Percentiles rank a stretch among this genome's conserved stretches.
phyloP scores from a whole-genome alignment of 2,797 vertebrate species.

The Diglossa cyanea region DNA sequence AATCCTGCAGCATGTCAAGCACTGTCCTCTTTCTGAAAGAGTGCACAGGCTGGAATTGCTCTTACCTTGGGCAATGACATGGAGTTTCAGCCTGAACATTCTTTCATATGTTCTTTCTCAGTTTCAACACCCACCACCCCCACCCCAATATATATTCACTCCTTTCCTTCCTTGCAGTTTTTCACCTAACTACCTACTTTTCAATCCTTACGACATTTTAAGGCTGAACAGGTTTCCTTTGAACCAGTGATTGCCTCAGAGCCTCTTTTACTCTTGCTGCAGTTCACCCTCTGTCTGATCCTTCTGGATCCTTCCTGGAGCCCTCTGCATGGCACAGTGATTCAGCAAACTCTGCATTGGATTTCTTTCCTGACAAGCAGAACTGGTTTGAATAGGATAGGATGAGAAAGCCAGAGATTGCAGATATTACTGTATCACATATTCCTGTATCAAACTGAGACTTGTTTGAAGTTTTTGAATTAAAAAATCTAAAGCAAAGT shows the following conservation, averaged over 20 bases:
- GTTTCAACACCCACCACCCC: not conserved
- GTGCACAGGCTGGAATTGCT: not conserved
- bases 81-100: not conserved
- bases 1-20: not conserved
- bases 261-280: not conserved
- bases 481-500: not conserved
- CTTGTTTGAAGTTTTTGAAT: not conserved
- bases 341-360: not conserved
- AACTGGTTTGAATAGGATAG: not conserved
- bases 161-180: not conserved
- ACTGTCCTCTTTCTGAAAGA: not conserved
- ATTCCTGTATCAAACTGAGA: not conserved
- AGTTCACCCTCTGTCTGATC: not conserved
- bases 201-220: not conserved
- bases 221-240: not conserved
- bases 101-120: not conserved
- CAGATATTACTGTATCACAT: not conserved
- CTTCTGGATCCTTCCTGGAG: not conserved
- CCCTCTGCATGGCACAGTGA: not conserved
- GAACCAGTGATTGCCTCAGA: not conserved
- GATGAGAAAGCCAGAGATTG: not conserved
- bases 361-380: not conserved
- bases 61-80: not conserved
- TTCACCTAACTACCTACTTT: not conserved
- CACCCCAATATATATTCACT: not conserved